Base-by-base conservation (phyloP, 2,888 invertebrate genomes). In the Torymus texanus region DNA sequence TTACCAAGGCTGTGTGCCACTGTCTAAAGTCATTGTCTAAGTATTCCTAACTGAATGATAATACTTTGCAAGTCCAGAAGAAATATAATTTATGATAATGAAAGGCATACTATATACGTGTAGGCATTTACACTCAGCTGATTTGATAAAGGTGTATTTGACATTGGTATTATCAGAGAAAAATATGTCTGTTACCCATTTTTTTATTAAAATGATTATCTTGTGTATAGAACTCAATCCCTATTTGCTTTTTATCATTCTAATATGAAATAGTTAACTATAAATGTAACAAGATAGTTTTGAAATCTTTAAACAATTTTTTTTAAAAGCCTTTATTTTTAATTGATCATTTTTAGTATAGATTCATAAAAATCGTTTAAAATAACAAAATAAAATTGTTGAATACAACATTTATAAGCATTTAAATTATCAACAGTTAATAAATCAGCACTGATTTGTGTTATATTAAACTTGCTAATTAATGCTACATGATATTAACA, bases 21-120 rank as follows among this genome's bases (percentile, higher is more conserved):
- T 70, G 65, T 55, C 16, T 68, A 59, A 67, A 63, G 50, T 80
- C 50, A 80, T 80, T 80, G 73, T 65, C 62, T 74, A 13, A 14
- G 11, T 59, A 3, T 71, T 71, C 29, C 21, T 73, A 70, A 75
- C 51, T 16, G 11, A 71, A 61, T 55, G 24, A 62, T 74, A 76
- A 71, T 63, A 58, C 29, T 63, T 21, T 51, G 2, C 41, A 41
- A 76, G 18, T 73, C 50, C 59, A 76, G n/a, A 72, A 63, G 61
- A 67, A 79, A 61, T 71, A 29, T 75, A 62, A 68, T 67, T 55
- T 72, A 51, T 58, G 53, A 75, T 74, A 79, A 71, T 68, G 8
- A 68, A 68, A 51, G 18, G 4, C 18, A 62, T 62, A 50, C 53
- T 41, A 53, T 24, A 53, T 13, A 72, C 61, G n/a, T 50, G 24